Evolutionary conservation across 1,140 invertebrate genomes (phyloP), one percentile per base, ranked within the genome.

Genomic region (Ganaspis sp.): DNA sequence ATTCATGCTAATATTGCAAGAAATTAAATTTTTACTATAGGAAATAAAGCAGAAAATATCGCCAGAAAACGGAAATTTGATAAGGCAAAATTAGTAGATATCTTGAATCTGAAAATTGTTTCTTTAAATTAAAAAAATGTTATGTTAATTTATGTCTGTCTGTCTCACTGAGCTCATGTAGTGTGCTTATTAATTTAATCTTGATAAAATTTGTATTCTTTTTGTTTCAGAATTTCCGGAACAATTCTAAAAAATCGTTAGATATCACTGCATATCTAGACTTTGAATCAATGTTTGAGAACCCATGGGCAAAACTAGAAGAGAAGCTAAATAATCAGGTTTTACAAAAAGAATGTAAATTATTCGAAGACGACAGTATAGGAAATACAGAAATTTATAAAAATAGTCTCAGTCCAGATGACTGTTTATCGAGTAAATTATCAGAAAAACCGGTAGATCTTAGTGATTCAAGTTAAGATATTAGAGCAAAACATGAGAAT

Each of bases 251-350:
- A 4, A 77, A 69, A 73, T 75, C 77, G 1, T 15, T 69, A 11
- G 40, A 86, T 34, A 80, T 87, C 79, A 78, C 82, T 4, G 38
- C 21, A 0, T 87, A 84, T 29, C 5, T 87, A 37, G 77, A 88
- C 74, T 23, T 86, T 4, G 64, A 70, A 70, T 86, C 84, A 4
- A 83, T 84, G 69, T 78, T 87, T 15, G 86, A 87, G 72, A 85
- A 88, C 80, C 87, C 87, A 9, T 88, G 87, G 87, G 74, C 74
- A 53, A 75, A 86, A 34, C 73, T 88, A 54, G 53, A 73, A 8
- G 58, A 74, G 37, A 80, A 84, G 15, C 74, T 80, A 17, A 75
- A 70, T 38, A 23, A 77, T 45, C 69, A 37, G 0, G 54, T 42
- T 58, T 70, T 29, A 17, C 21, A 21, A 11, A 54, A 54, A n/a